Conservation (phyloP, 2,888 invertebrate species). For the Matsumyia berberina region DNA sequence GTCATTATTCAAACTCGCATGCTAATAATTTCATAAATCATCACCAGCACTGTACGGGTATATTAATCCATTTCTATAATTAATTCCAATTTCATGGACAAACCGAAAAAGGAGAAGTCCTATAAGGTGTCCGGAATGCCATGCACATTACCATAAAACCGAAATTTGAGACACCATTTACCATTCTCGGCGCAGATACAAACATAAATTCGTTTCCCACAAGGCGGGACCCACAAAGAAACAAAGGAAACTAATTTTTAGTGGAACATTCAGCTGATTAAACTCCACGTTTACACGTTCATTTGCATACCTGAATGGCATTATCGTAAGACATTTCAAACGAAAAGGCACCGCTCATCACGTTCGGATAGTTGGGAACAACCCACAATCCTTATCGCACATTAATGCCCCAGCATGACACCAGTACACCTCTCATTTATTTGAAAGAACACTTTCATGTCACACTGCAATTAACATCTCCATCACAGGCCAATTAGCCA, state of each 20-base stretch:
- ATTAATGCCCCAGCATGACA: constrained; percentile 70
- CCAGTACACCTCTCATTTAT: constrained; percentile 58
- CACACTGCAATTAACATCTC: constrained; percentile 75
- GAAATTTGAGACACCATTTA: constrained; percentile 68
- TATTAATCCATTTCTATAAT: constrained; percentile 66
- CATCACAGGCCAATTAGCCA: constrained; percentile 69
- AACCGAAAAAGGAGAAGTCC: constrained; percentile 32
- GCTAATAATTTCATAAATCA: constrained; percentile 43
- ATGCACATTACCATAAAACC: constrained; percentile 69
- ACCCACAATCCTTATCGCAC: constrained; percentile 41
- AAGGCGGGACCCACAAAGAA: constrained; percentile 17
- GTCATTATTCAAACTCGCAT: neutral
- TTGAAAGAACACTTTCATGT: constrained; percentile 72
- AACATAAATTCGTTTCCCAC: constrained; percentile 61
- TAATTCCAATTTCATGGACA: constrained; percentile 34
- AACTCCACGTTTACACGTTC: constrained; percentile 63
- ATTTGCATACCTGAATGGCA: constrained; percentile 67
- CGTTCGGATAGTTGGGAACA: constrained; percentile 24
- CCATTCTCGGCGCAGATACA: constrained; percentile 43
- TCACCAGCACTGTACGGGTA: constrained; percentile 48
- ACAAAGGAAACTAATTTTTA: constrained; percentile 35
- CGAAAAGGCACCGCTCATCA: constrained; percentile 58
- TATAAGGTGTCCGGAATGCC: constrained; percentile 69
- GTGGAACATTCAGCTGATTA: constrained; percentile 67
- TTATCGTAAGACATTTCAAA: constrained; percentile 43